phyloP scores from a whole-genome alignment of 2,888 invertebrate species.

The Chrysolina oricalcia region DNA sequence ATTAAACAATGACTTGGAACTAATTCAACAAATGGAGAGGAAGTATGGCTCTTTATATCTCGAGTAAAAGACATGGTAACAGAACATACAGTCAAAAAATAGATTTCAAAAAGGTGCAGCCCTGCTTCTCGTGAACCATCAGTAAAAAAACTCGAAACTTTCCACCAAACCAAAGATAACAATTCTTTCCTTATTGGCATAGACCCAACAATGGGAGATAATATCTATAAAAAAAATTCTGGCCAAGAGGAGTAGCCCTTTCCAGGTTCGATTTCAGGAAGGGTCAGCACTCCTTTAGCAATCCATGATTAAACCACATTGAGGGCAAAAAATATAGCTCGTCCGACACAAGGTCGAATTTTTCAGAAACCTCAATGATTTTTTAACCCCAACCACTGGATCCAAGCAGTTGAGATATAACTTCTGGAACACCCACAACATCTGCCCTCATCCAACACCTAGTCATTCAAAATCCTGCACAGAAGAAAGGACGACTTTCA shows the following conservation, averaged over 20 bases:
- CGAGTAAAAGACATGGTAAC: too few relatives aligned
- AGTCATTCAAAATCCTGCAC: background rate
- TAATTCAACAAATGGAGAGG: too few relatives aligned
- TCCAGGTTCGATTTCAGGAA: slow-evolving; percentile 11
- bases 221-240: background rate
- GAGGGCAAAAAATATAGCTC: background rate
- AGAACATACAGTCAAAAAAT: background rate
- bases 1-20: too few relatives aligned
- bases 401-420: background rate
- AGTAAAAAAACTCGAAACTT: background rate
- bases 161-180: background rate
- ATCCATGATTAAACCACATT: background rate
- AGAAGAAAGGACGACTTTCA: background rate
- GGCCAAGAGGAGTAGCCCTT: slow-evolving; percentile 4
- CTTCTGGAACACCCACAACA: background rate
- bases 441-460: background rate
- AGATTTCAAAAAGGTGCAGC: background rate
- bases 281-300: slow-evolving; percentile 1
- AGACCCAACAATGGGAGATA: background rate
- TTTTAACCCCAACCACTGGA: background rate
- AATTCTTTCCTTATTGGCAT: slow-evolving; percentile 7
- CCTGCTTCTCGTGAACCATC: background rate
- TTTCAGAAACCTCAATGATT: slow-evolving; percentile 2
- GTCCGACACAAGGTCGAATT: background rate
- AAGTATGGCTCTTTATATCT: too few relatives aligned